These are phyloP conservation scores for Microplitis demolitor DNA, from an alignment of 1,140 invertebrate genomes.

Conservation along the genomic window DNA sequence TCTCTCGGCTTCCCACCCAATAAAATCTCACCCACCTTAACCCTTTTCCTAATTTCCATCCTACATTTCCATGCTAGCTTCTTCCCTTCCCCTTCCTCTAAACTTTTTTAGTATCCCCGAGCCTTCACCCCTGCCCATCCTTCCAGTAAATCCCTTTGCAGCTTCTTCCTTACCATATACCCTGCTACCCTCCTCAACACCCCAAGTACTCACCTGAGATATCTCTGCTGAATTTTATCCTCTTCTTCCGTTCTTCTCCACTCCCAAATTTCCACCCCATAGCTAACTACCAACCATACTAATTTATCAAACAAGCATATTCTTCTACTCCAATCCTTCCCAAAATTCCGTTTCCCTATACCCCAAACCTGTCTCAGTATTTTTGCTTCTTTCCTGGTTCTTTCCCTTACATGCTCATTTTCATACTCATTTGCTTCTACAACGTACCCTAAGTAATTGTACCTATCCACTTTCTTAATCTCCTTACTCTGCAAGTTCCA, in stretches of 20 bases:
- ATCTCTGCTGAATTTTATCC: conserved; percentile 10
- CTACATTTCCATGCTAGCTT: background rate
- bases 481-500: conserved; percentile 2
- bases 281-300: background rate
- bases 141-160: conserved; percentile 11
- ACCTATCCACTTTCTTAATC: conserved; percentile 4
- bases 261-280: background rate
- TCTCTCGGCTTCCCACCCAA: background rate
- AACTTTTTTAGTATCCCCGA: background rate
- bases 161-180: conserved; percentile 24
- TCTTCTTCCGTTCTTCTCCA: background rate
- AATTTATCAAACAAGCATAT: conserved; percentile 7
- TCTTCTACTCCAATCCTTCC: background rate
- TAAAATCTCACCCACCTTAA: background rate
- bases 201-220: conserved; percentile 10
- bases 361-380: conserved; percentile 6
- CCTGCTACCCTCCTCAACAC: background rate
- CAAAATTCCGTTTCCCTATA: background rate
- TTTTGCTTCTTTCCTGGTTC: background rate
- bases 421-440: conserved; percentile 5
- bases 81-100: background rate
- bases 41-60: background rate
- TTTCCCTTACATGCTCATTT: background rate
- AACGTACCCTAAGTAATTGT: conserved; percentile 11
- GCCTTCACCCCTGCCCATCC: background rate